Conservation (phyloP, 2,888 invertebrate species). For the Mechanitis messenoides region DNA sequence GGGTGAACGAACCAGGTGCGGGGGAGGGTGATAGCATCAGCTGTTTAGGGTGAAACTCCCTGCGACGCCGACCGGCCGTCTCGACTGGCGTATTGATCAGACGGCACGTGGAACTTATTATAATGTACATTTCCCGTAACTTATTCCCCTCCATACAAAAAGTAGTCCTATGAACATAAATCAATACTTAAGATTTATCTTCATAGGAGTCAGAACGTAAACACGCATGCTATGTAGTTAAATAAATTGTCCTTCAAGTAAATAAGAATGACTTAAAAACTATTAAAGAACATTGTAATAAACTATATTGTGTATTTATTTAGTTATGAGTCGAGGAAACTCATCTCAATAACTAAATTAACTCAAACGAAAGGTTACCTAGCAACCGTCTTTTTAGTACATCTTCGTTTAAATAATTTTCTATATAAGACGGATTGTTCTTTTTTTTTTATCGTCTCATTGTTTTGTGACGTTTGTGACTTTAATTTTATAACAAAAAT, state of each 20-base stretch:
- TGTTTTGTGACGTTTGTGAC: background rate
- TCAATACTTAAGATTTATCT: slow-evolving; percentile 10
- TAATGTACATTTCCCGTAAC: slow-evolving; percentile 38
- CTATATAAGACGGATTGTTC: too few species aligned
- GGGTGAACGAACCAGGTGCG: slow-evolving; percentile 62
- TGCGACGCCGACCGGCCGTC: slow-evolving; percentile 66
- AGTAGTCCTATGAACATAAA: slow-evolving; percentile 21
- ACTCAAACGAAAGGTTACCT: too few species aligned
- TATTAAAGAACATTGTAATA: too few species aligned
- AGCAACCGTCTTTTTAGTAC: too few species aligned
- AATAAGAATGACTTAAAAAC: too few species aligned
- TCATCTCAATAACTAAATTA: too few species aligned
- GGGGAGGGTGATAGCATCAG: slow-evolving; percentile 64
- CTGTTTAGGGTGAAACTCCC: slow-evolving; percentile 70
- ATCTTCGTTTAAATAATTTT: too few species aligned
- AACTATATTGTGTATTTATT: too few species aligned
- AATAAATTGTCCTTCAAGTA: background rate
- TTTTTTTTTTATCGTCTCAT: background rate
- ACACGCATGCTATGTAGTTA: background rate
- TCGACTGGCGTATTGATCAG: slow-evolving; percentile 72
- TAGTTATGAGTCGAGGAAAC: too few species aligned
- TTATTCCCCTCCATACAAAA: slow-evolving; percentile 27
- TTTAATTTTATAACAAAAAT: too few species aligned
- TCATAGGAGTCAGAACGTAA: background rate
- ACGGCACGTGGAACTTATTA: slow-evolving; percentile 63